These are phyloP conservation scores for Tuta absoluta DNA, from an alignment of 2,888 invertebrate species.

Conservation along the genomic window DNA sequence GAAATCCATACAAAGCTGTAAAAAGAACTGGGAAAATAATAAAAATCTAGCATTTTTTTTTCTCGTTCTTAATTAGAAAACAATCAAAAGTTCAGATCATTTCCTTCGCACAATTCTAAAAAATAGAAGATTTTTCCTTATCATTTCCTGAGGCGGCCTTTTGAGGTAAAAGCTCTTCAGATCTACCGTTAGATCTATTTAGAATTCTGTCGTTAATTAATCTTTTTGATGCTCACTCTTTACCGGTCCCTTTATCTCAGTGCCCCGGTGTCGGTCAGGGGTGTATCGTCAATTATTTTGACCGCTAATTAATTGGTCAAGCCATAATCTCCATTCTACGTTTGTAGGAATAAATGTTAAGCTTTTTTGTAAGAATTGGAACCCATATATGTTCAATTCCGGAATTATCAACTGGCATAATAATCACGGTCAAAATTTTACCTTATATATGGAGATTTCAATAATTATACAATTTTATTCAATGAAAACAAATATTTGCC, in stretches of 20 bases:
- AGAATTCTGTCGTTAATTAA: slow-evolving; percentile 18
- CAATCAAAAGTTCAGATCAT: slow-evolving; percentile 13
- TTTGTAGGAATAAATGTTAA: too few species aligned
- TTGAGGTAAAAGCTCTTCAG: not conserved
- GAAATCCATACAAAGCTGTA: not conserved
- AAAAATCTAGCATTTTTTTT: not conserved
- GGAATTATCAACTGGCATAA: too few species aligned
- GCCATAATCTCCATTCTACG: not conserved
- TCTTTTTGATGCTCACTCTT: slow-evolving; percentile 19
- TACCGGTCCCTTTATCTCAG: slow-evolving; percentile 17
- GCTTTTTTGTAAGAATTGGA: too few species aligned
- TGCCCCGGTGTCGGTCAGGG: not conserved
- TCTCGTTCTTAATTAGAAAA: not conserved
- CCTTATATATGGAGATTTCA: too few species aligned
- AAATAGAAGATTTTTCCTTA: not conserved
- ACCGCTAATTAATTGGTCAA: not conserved
- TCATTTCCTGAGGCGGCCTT: not conserved
- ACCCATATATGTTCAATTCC: too few species aligned
- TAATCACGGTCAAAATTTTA: too few species aligned
- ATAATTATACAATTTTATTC: too few species aligned
- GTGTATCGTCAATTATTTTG: not conserved
- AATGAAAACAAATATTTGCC: too few species aligned
- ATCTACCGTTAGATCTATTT: slow-evolving; percentile 16
- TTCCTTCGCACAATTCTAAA: not conserved
- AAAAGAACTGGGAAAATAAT: not conserved